Evolutionary conservation across 2,888 invertebrate genomes (phyloP), one percentile per base, ranked within the genome.

Genomic region (Dugesia japonica): DNA sequence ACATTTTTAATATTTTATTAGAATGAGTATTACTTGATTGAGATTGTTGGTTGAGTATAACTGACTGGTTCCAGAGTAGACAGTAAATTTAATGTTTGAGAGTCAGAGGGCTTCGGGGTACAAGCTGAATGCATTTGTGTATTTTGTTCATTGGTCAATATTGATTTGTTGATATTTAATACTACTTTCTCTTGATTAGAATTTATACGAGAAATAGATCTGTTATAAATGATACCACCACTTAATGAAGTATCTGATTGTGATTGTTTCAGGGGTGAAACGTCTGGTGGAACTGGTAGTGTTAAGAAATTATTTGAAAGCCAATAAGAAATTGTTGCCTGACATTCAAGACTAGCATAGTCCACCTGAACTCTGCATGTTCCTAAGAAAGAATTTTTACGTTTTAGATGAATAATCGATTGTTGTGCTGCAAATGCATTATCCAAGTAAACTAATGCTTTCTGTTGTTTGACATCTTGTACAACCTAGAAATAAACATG

Each of bases 191-290:
- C 56, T 56, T 56, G 56, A 56, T 56, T 56, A 20, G 56, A 56
- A 56, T 56, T 56, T 56, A 56, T 56, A 4, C 56, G 56, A n/a
- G 56, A 56, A 56, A 56, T 56, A 56, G 56, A 56, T 56, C 56
- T n/a, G 17, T 56, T 56, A 56, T 20, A 56, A 56, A 56, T 23
- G 17, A 23, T 56, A 23, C 56, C 23, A 23, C 56, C 17, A 56
- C 17, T 56, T 20, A 56, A 13, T 56, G 56, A 56, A 23, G 4
- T 56, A 20, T 56, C 56, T 56, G 56, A 56, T n/a, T 56, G 56
- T 9, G 56, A 23, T 56, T 56, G 56, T 56, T 56, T 56, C n/a
- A 56, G n/a, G 4, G 56, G n/a, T 7, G n/a, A 1, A n/a, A 13
- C n/a, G 17, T 56, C 56, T 56, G 56, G 56, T n/a, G 56, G 56